These are phyloP conservation scores for Hydraecia micacea DNA, from an alignment of 2,888 invertebrate species.

Conservation along the genomic window DNA sequence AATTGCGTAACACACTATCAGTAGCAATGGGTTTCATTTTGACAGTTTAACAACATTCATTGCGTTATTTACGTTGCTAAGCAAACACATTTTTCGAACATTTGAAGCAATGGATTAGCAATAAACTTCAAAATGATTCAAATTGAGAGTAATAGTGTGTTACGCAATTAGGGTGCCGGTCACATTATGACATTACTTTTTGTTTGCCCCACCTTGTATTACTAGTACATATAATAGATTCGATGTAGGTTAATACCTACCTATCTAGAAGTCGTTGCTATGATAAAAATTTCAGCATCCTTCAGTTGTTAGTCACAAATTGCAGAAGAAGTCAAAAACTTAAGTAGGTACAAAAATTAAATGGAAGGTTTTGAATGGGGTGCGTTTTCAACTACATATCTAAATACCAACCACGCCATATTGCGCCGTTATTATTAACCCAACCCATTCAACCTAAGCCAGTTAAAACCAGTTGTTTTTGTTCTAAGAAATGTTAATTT, in stretches of 20 bases:
- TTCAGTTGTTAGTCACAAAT: not conserved
- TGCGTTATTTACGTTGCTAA: too few species aligned
- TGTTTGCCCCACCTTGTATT: not conserved
- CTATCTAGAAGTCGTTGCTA: not conserved
- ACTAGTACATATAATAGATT: not conserved
- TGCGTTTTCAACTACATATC: not conserved
- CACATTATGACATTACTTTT: not conserved
- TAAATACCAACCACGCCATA: not conserved
- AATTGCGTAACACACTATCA: too few species aligned
- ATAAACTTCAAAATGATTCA: too few species aligned
- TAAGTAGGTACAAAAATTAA: not conserved
- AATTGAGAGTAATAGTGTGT: too few species aligned
- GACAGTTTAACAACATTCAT: too few species aligned
- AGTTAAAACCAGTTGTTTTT: slow-evolving; percentile 20
- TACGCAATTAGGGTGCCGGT: too few species aligned
- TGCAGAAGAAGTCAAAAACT: not conserved
- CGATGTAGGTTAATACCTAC: not conserved
- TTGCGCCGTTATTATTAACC: slow-evolving; percentile 15
- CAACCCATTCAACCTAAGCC: slow-evolving; percentile 19
- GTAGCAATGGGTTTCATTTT: too few species aligned
- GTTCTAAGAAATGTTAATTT: slow-evolving; percentile 35
- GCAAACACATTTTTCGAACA: too few species aligned
- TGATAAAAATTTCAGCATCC: not conserved
- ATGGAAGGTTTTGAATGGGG: not conserved
- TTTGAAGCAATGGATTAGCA: too few species aligned